Evolutionary conservation across 2,113 vertebrate species (phyloP).

Genomic region (Tor tambroides): DNA sequence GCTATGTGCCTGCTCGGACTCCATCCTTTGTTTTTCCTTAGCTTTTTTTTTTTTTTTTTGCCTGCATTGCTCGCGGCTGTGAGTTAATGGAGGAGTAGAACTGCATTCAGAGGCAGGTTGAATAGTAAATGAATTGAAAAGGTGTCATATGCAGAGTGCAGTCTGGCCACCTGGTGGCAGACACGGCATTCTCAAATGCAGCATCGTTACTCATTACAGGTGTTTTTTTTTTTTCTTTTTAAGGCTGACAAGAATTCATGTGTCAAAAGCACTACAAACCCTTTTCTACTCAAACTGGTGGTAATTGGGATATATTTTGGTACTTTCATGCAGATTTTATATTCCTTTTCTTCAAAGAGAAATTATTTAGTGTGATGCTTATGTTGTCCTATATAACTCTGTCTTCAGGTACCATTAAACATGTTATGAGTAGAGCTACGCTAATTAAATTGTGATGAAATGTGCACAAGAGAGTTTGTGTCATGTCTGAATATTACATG

Average conservation of each 20-base stretch:
- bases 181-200: slow-evolving; percentile 27
- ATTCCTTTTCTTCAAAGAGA: neutral
- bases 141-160: slow-evolving; percentile 1
- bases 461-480: neutral
- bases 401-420: neutral
- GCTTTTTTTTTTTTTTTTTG: slow-evolving; percentile 36
- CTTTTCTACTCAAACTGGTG: slow-evolving; percentile 22
- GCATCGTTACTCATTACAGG: neutral
- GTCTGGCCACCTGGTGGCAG: slow-evolving; percentile 55
- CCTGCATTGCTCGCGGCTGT: slow-evolving; percentile 46
- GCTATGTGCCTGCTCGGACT: slow-evolving; percentile 25
- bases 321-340: slow-evolving; percentile 1
- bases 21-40: slow-evolving; percentile 47
- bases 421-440: neutral
- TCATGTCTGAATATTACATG: neutral
- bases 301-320: slow-evolving; percentile 24
- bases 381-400: neutral
- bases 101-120: slow-evolving; percentile 51
- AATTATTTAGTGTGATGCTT: neutral
- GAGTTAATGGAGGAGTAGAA: slow-evolving; percentile 54
- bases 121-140: slow-evolving; percentile 44
- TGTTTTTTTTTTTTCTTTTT: neutral
- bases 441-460: slow-evolving; percentile 17
- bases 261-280: neutral
- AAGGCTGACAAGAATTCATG: neutral